Percentiles rank a stretch among this genome's conserved stretches.
Evolutionary conservation across 2,888 invertebrate genomes (phyloP).

Genomic region (Chrysolina americana): DNA sequence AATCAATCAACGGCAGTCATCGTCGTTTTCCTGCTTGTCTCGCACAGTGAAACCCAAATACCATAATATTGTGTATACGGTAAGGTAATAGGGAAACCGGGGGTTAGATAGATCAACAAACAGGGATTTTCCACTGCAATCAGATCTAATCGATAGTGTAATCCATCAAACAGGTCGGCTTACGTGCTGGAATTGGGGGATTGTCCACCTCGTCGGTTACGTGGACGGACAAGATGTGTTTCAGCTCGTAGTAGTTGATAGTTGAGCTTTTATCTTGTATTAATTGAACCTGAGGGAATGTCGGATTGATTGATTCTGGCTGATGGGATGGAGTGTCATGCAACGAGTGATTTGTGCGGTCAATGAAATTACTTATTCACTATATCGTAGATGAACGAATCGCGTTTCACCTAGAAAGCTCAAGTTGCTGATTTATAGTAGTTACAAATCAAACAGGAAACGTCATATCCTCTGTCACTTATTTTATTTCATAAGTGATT

Average conservation of each 20-base stretch:
- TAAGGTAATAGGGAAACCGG: conserved; percentile 54
- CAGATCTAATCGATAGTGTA: conserved; percentile 70
- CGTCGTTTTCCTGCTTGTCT: conserved; percentile 18
- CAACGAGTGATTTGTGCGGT: conserved; percentile 1
- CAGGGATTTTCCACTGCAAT: conserved; percentile 64
- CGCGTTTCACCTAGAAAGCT: too few relatives aligned
- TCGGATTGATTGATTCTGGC: conserved; percentile 13
- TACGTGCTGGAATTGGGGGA: conserved; percentile 54
- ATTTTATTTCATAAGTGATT: too few relatives aligned
- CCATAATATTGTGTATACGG: conserved; percentile 42
- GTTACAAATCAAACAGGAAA: too few relatives aligned
- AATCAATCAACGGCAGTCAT: conserved; percentile 22
- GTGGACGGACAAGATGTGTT: conserved; percentile 56
- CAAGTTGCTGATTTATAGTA: too few relatives aligned
- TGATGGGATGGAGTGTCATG: conserved; percentile 8
- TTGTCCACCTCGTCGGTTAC: conserved; percentile 55
- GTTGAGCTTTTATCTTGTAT: conserved; percentile 55
- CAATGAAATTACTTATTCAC: background rate
- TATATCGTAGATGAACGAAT: too few relatives aligned
- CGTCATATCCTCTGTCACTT: too few relatives aligned
- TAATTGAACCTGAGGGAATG: conserved; percentile 46
- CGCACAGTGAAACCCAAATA: conserved; percentile 35
- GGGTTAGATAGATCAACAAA: conserved; percentile 57
- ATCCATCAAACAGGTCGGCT: conserved; percentile 68
- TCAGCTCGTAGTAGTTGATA: conserved; percentile 51